Base-by-base conservation (phyloP, 2,888 invertebrate species). In the Cecidostiba fungosa region DNA sequence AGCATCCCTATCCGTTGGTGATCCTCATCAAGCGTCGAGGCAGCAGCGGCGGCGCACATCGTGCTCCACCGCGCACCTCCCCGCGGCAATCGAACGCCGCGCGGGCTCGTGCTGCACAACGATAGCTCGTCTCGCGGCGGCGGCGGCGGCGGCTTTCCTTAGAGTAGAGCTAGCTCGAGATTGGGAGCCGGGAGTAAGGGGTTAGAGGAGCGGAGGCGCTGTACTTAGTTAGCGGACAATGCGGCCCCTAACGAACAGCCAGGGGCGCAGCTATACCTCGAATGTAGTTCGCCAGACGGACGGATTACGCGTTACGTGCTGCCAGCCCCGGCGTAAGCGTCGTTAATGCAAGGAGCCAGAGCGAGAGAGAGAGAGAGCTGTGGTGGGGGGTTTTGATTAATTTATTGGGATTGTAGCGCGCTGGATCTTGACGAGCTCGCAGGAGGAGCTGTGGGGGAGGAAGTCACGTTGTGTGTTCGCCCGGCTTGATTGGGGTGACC, bases 141-240 rank as follows among this genome's bases (percentile, higher is more conserved):
- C 26, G 16, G 66, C 59, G 10, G 59, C 59, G 54, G 8, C n/a
- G 54, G 54, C 62, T 62, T 62, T 62, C 62, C 62, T 23, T 4
- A 62, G 62, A 70, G 70, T 16, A 29, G 32, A 29, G 70, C 19
- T n/a, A 32, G 70, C 62, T 62, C 29, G 50, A 72, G 70, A 72
- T 72, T 47, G 54, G 50, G 80, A 70, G 16, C 16, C n/a, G 32
- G 14, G 66, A 23, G 54, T 47, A 80, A 77, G 69, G 87, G 76
- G 85, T 72, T 39, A 39, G 81, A 73, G 76, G 43, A 50, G 82
- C 47, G 86, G 85, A 85, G 90, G 90, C 91, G 90, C 90, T 92
- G 92, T 92, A 93, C 93, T 93, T 93, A 92, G 93, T 93, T 93
- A 93, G 91, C 92, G 93, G 93, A 93, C 93, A 93, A 93, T 93